Percentiles rank a stretch among this genome's conserved stretches.
Conservation (phyloP, 1,140 invertebrate species). For the Sycobia sp. region DNA sequence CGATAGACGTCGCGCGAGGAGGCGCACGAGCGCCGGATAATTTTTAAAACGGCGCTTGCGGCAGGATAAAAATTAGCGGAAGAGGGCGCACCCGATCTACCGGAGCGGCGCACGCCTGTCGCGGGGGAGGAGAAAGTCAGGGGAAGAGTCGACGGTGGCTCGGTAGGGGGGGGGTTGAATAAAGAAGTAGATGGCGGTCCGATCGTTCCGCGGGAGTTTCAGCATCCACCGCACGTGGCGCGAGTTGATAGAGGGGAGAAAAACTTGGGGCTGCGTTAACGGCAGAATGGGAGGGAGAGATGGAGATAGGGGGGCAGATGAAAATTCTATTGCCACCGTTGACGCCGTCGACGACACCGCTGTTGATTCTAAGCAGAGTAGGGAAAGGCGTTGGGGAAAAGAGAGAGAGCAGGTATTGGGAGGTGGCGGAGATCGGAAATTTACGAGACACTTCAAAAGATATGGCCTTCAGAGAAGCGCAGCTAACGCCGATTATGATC, state of each 20-base stretch:
- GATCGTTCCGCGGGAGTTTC: no score
- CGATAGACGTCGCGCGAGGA: background rate
- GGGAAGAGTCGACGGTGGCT: background rate
- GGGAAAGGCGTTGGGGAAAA: no score
- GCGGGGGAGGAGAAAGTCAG: no score
- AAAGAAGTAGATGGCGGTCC: no score
- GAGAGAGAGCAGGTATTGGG: no score
- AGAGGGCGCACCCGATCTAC: slow-evolving; percentile 31
- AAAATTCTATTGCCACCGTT: slow-evolving; percentile 26
- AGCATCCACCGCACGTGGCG: no score
- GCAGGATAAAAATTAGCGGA: slow-evolving; percentile 53
- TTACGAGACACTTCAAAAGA: slow-evolving; percentile 46
- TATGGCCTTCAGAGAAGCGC: slow-evolving; percentile 26
- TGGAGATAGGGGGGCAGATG: no score
- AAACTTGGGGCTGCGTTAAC: no score
- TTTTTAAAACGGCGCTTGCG: slow-evolving; percentile 57
- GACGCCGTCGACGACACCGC: no score
- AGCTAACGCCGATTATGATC: slow-evolving; percentile 8
- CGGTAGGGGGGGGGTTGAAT: no score
- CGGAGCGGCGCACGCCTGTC: no score
- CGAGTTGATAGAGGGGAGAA: no score
- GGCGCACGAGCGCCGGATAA: slow-evolving; percentile 38
- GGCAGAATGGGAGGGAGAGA: slow-evolving; percentile 4
- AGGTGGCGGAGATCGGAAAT: slow-evolving; percentile 36
- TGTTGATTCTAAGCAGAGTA: background rate